Conservation (phyloP, 30 jellyfish, hydroid and myxozoan genomes). For the Phacellophora camtschatica region DNA sequence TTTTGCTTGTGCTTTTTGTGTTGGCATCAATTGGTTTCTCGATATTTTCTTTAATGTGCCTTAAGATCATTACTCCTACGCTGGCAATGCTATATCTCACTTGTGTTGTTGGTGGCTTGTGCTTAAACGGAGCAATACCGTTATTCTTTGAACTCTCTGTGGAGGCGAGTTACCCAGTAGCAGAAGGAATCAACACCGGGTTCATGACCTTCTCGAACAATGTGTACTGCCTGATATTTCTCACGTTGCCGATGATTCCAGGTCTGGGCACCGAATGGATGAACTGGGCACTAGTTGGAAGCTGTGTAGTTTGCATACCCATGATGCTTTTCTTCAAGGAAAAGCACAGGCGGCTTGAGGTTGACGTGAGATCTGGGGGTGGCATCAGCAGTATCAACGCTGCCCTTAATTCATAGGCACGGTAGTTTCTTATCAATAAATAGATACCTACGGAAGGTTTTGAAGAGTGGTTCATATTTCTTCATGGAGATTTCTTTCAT, state of each 20-base stretch:
- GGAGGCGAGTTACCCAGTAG: constrained; percentile 98
- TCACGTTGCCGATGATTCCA: constrained; percentile 92
- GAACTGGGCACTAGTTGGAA: constrained; percentile 97
- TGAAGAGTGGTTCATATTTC: too few species aligned
- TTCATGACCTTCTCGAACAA: constrained; percentile 98
- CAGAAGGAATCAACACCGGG: constrained; percentile 98
- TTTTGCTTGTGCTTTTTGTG: constrained; percentile 73
- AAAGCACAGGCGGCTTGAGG: constrained; percentile 80
- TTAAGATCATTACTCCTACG: constrained; percentile 78
- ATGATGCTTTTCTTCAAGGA: constrained; percentile 93
- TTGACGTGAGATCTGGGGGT: constrained; percentile 72
- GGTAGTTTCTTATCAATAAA: too few species aligned
- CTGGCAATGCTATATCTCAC: constrained; percentile 80
- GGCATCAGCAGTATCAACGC: neutral
- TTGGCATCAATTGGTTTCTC: constrained; percentile 88
- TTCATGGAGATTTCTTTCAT: too few species aligned
- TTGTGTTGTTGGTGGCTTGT: constrained; percentile 85
- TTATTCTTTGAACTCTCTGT: constrained; percentile 96
- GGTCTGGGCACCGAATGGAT: constrained; percentile 90
- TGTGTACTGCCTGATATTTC: constrained; percentile 83
- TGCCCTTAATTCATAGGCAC: too few species aligned
- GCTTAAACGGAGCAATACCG: constrained; percentile 98
- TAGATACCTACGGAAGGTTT: too few species aligned
- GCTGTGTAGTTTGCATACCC: constrained; percentile 93
- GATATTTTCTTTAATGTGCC: constrained; percentile 82